Evolutionary conservation across 2,888 invertebrate species (phyloP), one percentile per base, ranked within the genome.

Genomic region (Cantharis nigra): DNA sequence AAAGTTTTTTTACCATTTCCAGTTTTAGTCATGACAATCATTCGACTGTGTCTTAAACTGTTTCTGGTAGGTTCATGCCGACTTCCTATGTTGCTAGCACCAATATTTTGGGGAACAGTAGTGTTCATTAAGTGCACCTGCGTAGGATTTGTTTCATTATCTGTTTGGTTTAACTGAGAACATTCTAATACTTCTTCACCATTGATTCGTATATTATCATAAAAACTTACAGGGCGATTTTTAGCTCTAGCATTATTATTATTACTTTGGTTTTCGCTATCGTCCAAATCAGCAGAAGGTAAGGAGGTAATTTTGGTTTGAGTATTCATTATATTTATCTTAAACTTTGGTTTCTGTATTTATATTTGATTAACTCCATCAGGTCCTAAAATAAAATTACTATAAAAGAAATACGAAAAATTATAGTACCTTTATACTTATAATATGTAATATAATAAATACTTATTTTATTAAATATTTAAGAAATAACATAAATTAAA

Each of bases 41-140:
- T 93, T 80, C 93, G 89, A 85, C 93, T 93, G 85, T 93, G 93
- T 81, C 93, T 89, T 80, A 93, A 89, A 84, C 93, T 93, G 85
- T 92, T 92, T 83, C 93, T 90, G 23, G 93, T 93, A 70, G 93
- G 93, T 16, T 92, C 91, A 86, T 93, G 93, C 79, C 92, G 89
- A 71, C 92, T 92, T 63, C 92, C 92, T 81, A 93, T 91, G 86
- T 91, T 91, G 80, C 89, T 89, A 23, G 90, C 90, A 72, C 92
- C 91, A 82, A 93, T 91, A 87, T 93, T 93, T 86, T 93, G 93
- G 72, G 93, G 93, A 78, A 93, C 93, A 7, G 93, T 93, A 49
- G 93, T 93, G 82, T 89, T 89, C 83, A 91, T 83, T 83, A 89
- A 89, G 83, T 89, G 88, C 71, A 90, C 89, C 86, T 91, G 91